Evolutionary conservation across 2,888 invertebrate species (phyloP).

Genomic region (Pollenia labialis): DNA sequence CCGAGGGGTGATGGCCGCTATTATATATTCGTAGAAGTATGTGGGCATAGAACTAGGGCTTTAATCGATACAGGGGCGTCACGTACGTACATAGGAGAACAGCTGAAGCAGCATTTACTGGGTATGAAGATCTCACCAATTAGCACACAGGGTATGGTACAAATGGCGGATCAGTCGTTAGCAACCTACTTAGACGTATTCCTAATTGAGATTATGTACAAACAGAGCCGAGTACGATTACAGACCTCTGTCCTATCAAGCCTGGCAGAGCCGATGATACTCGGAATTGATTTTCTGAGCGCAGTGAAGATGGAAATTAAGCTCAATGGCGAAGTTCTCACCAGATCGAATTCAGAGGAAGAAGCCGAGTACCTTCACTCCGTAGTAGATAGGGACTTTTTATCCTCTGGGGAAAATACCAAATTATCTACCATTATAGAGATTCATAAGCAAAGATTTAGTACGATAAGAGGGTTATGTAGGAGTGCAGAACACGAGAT

Average conservation of each 20-base stretch:
- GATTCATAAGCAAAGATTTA: not conserved
- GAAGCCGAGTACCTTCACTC: not conserved
- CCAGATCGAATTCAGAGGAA: too few relatives aligned
- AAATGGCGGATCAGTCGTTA: conserved; percentile 24
- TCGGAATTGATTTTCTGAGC: conserved; percentile 13
- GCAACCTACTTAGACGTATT: not conserved
- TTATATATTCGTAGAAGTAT: not conserved
- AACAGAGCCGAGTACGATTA: not conserved
- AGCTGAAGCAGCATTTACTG: not conserved
- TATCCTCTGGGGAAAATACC: not conserved
- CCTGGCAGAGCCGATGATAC: conserved; percentile 1
- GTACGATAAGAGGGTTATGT: not conserved
- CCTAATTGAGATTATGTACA: too few relatives aligned
- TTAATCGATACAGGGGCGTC: conserved; percentile 11
- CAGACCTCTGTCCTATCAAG: not conserved
- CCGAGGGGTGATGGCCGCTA: not conserved
- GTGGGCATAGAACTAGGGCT: not conserved
- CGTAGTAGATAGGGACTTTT: not conserved
- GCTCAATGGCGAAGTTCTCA: not conserved
- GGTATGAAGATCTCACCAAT: not conserved
- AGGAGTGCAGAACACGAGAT: conserved; percentile 2
- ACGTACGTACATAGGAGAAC: not conserved
- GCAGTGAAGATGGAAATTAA: not conserved
- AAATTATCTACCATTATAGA: not conserved
- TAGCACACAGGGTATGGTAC: not conserved